Evolutionary conservation across 2,888 invertebrate genomes (phyloP).

Genomic region (Acanthosoma haemorrhoidale): DNA sequence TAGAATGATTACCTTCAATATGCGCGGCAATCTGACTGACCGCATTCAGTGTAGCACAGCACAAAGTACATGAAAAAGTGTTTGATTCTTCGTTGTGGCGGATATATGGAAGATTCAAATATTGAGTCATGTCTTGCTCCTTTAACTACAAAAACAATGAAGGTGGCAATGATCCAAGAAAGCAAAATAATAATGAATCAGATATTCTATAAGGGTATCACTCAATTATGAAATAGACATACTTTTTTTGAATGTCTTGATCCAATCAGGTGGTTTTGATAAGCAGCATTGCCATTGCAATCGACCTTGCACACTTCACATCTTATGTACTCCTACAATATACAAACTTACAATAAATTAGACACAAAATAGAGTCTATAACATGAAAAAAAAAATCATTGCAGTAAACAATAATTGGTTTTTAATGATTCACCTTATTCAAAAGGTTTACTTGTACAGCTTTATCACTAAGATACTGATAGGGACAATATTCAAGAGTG

Average conservation of each 20-base stretch:
- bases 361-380: background rate
- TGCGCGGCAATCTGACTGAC: slow-evolving; percentile 35
- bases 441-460: background rate
- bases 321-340: slow-evolving; percentile 42
- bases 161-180: too few relatives aligned
- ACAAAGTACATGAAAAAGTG: slow-evolving; percentile 33
- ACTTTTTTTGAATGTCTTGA: slow-evolving; percentile 45
- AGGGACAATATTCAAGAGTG: background rate
- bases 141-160: background rate
- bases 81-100: slow-evolving; percentile 25
- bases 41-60: slow-evolving; percentile 34
- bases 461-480: background rate
- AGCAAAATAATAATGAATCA: too few relatives aligned
- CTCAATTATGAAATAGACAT: background rate
- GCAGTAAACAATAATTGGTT: too few relatives aligned
- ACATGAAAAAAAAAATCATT: background rate
- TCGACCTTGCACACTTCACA: slow-evolving; percentile 50
- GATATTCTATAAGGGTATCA: too few relatives aligned
- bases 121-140: slow-evolving; percentile 21
- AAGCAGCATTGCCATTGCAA: slow-evolving; percentile 49
- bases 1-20: slow-evolving; percentile 33
- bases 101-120: slow-evolving; percentile 18
- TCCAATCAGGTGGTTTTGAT: slow-evolving; percentile 48
- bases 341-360: background rate
- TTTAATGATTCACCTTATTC: background rate